These are phyloP conservation scores for Azorinus chamasolen DNA, from an alignment of 2,888 invertebrate genomes.

Conservation along the genomic window DNA sequence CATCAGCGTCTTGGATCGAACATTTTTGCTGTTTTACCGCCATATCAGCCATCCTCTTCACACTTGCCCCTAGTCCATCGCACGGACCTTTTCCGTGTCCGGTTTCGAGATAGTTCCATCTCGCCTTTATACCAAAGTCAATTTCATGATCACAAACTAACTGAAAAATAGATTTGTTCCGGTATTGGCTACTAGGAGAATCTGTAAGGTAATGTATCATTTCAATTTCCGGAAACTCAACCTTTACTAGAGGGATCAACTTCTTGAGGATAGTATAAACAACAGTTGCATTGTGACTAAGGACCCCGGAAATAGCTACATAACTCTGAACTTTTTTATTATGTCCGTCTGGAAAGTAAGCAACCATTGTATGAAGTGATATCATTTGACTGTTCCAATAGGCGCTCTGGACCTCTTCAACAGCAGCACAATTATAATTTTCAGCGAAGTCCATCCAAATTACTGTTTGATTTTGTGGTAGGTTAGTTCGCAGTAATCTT, in stretches of 20 bases:
- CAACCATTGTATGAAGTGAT: conserved; percentile 34
- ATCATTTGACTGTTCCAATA: conserved; percentile 36
- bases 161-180: conserved; percentile 48
- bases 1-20: conserved; percentile 36
- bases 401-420: conserved; percentile 39
- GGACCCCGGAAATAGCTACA: neutral
- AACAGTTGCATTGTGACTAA: neutral
- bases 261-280: neutral
- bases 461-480: conserved; percentile 25
- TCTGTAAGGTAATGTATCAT: conserved; percentile 62
- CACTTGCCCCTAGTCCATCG: conserved; percentile 49
- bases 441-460: conserved; percentile 58
- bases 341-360: conserved; percentile 5
- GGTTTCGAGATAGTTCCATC: conserved; percentile 56
- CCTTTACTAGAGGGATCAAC: neutral
- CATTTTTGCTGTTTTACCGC: too few species aligned
- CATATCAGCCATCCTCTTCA: conserved; percentile 43
- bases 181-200: conserved; percentile 58
- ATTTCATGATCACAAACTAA: conserved; percentile 39
- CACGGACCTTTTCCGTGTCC: conserved; percentile 56
- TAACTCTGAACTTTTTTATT: neutral
- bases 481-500: conserved; percentile 30
- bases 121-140: conserved; percentile 22
- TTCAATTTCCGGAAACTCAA: neutral
- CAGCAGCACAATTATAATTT: conserved; percentile 38